Conservation (phyloP, 2,797 vertebrate species). For the Erithacus rubecula region DNA sequence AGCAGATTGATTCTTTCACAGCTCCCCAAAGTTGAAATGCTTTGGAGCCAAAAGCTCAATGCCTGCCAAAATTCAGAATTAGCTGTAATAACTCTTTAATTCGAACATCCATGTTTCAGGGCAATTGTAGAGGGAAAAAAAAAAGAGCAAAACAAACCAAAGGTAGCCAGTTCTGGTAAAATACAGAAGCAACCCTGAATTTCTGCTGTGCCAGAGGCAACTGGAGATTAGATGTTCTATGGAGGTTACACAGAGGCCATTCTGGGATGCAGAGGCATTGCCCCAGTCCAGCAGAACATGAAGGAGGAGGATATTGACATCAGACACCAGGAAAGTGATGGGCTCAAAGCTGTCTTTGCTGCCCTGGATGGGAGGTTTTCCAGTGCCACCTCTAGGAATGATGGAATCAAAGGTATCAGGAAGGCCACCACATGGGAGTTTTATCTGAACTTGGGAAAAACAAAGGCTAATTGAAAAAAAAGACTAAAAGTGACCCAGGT, state of each 20-base stretch:
- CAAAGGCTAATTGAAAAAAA: not conserved
- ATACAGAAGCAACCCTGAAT: not conserved
- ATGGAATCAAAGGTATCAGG: not conserved
- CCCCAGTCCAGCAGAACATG: not conserved
- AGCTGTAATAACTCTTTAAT: constrained; percentile 38
- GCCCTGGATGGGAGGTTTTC: not conserved
- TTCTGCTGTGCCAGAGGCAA: not conserved
- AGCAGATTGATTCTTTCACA: constrained; percentile 45
- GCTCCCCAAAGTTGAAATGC: constrained; percentile 20
- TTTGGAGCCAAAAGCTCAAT: not conserved
- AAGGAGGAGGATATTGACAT: not conserved
- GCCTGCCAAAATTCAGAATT: constrained; percentile 49
- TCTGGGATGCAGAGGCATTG: not conserved
- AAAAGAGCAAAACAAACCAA: not conserved
- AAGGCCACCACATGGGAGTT: not conserved
- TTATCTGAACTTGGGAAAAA: not conserved
- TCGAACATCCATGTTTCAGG: not conserved
- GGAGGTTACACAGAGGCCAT: not conserved
- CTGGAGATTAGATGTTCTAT: not conserved
- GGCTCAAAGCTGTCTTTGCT: not conserved
- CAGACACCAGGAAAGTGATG: accelerated
- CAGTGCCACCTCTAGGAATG: not conserved
- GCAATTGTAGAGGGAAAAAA: not conserved
- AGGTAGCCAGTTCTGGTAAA: not conserved
- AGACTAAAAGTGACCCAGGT: not conserved